Percentiles rank a stretch among this genome's conserved stretches.
phyloP scores from a whole-genome alignment of 2,797 vertebrate species.

The Cheirogaleus major region DNA sequence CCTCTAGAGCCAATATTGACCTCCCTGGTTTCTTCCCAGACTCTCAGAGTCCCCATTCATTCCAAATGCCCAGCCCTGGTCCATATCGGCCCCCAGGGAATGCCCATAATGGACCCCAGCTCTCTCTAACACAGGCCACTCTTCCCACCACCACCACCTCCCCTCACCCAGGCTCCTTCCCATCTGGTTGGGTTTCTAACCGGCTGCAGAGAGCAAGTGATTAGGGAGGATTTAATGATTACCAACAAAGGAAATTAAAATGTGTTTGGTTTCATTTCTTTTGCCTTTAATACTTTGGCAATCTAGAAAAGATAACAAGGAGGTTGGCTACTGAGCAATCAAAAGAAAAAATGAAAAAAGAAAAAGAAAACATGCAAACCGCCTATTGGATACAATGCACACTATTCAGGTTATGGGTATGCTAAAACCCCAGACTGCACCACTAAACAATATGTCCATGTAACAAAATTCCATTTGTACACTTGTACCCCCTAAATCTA shows the following conservation, averaged over 20 bases:
- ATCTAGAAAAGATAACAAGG: slow-evolving; percentile 74
- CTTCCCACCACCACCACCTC: not conserved
- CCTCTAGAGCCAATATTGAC: not conserved
- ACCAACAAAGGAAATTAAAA: slow-evolving; percentile 81
- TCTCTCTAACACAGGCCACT: slow-evolving; percentile 30
- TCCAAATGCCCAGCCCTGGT: not conserved
- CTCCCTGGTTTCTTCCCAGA: not conserved
- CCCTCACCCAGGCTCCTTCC: not conserved
- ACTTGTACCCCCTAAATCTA: not conserved
- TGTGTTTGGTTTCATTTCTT: slow-evolving; percentile 68
- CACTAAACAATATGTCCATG: not conserved
- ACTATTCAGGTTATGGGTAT: not conserved
- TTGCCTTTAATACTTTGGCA: slow-evolving; percentile 70
- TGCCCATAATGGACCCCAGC: not conserved
- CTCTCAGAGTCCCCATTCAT: not conserved
- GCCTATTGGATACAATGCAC: not conserved
- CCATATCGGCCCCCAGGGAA: not conserved
- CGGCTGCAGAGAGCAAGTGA: slow-evolving; percentile 44
- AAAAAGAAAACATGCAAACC: not conserved
- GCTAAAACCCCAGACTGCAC: not conserved
- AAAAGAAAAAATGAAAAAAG: not conserved
- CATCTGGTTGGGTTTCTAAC: slow-evolving; percentile 63
- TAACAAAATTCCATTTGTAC: not conserved
- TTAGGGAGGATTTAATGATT: slow-evolving; percentile 79
- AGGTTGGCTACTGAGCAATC: slow-evolving; percentile 67